Evolutionary conservation across 2,113 vertebrate genomes (phyloP), one percentile per base, ranked within the genome.

Genomic region (Cercocebus atys): DNA sequence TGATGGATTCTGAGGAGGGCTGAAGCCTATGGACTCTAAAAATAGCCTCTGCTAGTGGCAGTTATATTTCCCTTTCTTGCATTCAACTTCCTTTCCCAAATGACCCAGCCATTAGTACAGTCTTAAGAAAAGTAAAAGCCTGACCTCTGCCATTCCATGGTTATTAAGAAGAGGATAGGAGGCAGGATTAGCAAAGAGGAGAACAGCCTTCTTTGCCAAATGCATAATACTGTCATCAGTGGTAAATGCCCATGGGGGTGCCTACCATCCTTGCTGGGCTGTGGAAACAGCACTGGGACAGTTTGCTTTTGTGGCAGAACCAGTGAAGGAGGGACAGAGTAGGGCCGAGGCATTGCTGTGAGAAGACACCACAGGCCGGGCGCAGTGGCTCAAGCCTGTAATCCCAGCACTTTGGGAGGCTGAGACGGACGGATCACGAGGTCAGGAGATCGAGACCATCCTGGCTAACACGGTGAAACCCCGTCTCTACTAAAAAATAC

Each of bases 31-130:
- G 13, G 8, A 2, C 57, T 90, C 76, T 72, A 38, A 35, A 96
- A 78, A 86, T 17, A 87, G 90, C 38, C 57, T 88, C 55, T 75
- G 57, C 68, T 32, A 38, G 64, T 68, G 35, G 57, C 78, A 38
- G 52, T 40, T 43, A 38, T 12, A 11, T 50, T 87, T 88, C 13
- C 57, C 45, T 89, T 91, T 76, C 45, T 8, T n/a, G 2, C 12
- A 11, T 0, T 76, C 23, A 81, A 47, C 72, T 95, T 88, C 70
- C 86, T 88, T 76, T 88, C 76, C 83, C 70, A 50, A 80, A 75
- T 43, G 66, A 40, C 57, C 57, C 32, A 83, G 16, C 18, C 70
- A 22, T 95, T 45, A 25, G 43, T 38, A 45, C 76, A 83, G 17
- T 30, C 40, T 94, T 50, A 66, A 68, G 47, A 45, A 87, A 73